These are phyloP conservation scores for Apis mellifera DNA, from an alignment of 1,140 invertebrate species.

Conservation along the genomic window Amel_HAv3.1 CM009936.2:11144001-11144500, in stretches of 20 bases:
- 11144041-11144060: no score
- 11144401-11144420: background rate
- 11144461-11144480: no score
- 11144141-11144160: no score
- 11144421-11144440: no score
- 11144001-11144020: background rate
- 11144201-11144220: constrained; percentile 19
- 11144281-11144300: constrained; percentile 36
- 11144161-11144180: no score
- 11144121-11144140: background rate
- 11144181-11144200: background rate
- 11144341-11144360: background rate
- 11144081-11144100: no score
- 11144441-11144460: background rate
- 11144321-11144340: constrained; percentile 3
- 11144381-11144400: background rate
- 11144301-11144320: constrained; percentile 32
- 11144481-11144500: background rate
- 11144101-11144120: no score
- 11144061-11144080: no score
- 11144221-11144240: constrained; percentile 33
- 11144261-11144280: background rate
- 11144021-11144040: background rate
- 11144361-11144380: constrained; percentile 3
- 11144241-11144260: constrained; percentile 44